phyloP scores from a whole-genome alignment of 2,113 vertebrate genomes.

The Pionites leucogaster region DNA sequence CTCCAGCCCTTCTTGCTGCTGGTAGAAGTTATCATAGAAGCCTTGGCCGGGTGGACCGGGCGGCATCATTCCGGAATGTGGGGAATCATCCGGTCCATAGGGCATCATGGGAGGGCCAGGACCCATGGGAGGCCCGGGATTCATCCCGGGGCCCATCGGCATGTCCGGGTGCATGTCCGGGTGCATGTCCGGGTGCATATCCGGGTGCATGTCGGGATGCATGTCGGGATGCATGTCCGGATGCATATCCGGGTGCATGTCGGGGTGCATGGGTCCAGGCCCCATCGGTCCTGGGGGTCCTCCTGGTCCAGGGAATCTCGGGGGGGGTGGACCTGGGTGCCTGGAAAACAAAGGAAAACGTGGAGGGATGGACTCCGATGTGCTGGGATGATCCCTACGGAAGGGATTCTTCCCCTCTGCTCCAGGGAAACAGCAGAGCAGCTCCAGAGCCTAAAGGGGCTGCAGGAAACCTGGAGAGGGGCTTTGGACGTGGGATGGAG shows the following conservation, averaged over 20 bases:
- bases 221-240: slow-evolving; percentile 67
- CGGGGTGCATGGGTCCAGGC: slow-evolving; percentile 72
- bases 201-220: slow-evolving; percentile 31
- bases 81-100: slow-evolving; percentile 81
- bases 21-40: slow-evolving; percentile 90
- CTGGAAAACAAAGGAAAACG: background rate
- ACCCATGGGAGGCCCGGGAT: slow-evolving; percentile 70
- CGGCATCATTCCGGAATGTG: slow-evolving; percentile 80
- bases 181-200: slow-evolving; percentile 79
- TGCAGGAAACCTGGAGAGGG: too few species aligned
- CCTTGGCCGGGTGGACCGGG: slow-evolving; percentile 78
- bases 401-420: too few species aligned
- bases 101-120: slow-evolving; percentile 84
- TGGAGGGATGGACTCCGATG: accelerated
- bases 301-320: slow-evolving; percentile 82
- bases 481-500: too few species aligned
- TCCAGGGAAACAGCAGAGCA: too few species aligned
- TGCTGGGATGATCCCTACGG: background rate
- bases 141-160: slow-evolving; percentile 75
- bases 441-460: too few species aligned
- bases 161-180: slow-evolving; percentile 68
- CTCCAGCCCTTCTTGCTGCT: slow-evolving; percentile 82
- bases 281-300: slow-evolving; percentile 73
- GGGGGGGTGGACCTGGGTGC: slow-evolving; percentile 65
- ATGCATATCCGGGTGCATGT: slow-evolving; percentile 79